Percentiles rank a stretch among this genome's conserved stretches.
Conservation (phyloP, 1,140 invertebrate species). For the Trichomalopsis sarcophagae region DNA sequence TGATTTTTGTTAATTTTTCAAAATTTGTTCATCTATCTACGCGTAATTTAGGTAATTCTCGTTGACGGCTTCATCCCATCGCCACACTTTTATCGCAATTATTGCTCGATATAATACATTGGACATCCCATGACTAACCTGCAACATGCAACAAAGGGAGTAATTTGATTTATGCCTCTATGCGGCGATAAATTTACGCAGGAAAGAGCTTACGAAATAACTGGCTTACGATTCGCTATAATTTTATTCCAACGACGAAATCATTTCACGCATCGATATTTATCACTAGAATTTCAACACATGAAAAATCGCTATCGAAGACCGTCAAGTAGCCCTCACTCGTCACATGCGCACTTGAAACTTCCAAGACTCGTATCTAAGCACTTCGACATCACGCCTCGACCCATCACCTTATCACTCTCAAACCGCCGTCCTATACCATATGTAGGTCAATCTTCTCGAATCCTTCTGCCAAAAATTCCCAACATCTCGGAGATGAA, state of each 20-base stretch:
- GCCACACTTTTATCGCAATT: constrained; percentile 11
- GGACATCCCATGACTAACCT: constrained; percentile 41
- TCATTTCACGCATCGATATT: constrained; percentile 2
- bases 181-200: constrained; percentile 36
- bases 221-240: constrained; percentile 28
- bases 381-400: neutral
- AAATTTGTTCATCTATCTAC: too few species aligned
- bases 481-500: neutral
- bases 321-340: neutral
- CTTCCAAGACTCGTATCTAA: neutral
- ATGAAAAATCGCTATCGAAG: neutral
- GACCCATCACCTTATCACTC: neutral
- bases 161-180: constrained; percentile 41
- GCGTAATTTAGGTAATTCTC: neutral
- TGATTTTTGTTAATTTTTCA: neutral
- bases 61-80: constrained; percentile 9
- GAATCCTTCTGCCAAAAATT: neutral
- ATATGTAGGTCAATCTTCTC: too few species aligned
- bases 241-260: constrained; percentile 43
- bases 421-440: neutral
- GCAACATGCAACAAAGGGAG: constrained; percentile 21
- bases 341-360: constrained; percentile 16
- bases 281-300: neutral
- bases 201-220: constrained; percentile 35
- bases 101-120: constrained; percentile 25